These are phyloP conservation scores for Chorisops tibialis DNA, from an alignment of 2,888 invertebrate species.

Conservation along the genomic window DNA sequence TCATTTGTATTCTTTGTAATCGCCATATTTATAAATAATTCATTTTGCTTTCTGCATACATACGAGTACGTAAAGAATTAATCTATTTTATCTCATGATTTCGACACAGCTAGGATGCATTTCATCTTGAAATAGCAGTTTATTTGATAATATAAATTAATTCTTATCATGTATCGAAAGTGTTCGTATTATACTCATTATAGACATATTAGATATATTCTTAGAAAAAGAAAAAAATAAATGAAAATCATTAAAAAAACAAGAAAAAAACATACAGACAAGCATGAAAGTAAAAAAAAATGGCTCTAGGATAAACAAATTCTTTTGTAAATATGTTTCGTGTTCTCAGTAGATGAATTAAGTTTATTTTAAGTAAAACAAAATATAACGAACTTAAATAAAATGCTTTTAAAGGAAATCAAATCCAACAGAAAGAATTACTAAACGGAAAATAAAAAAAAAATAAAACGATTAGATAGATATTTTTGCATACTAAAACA, in stretches of 20 bases:
- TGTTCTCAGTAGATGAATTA: slow-evolving; percentile 21
- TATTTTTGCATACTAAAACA: slow-evolving; percentile 31
- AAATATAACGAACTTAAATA: neutral
- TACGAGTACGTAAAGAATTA: too few relatives aligned
- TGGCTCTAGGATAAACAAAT: slow-evolving; percentile 25
- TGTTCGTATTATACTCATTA: too few relatives aligned
- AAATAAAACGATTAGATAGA: slow-evolving; percentile 32
- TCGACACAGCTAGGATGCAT: too few relatives aligned
- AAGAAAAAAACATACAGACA: neutral
- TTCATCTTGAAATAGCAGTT: too few relatives aligned
- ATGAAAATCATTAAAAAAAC: neutral
- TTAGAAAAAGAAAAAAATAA: neutral
- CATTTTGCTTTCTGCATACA: too few relatives aligned
- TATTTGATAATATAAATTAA: too few relatives aligned
- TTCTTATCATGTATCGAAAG: too few relatives aligned
- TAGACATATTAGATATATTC: neutral
- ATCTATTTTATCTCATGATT: too few relatives aligned
- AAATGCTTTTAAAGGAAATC: slow-evolving; percentile 14
- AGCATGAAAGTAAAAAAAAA: neutral
- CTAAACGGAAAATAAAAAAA: slow-evolving; percentile 18
- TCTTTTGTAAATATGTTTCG: slow-evolving; percentile 33
- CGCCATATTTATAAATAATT: too few relatives aligned
- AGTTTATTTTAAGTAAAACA: slow-evolving; percentile 5
- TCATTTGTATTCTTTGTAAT: too few relatives aligned
- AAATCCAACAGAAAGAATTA: neutral